phyloP scores from a whole-genome alignment of 2,113 vertebrate species.

The Tautogolabrus adspersus region DNA sequence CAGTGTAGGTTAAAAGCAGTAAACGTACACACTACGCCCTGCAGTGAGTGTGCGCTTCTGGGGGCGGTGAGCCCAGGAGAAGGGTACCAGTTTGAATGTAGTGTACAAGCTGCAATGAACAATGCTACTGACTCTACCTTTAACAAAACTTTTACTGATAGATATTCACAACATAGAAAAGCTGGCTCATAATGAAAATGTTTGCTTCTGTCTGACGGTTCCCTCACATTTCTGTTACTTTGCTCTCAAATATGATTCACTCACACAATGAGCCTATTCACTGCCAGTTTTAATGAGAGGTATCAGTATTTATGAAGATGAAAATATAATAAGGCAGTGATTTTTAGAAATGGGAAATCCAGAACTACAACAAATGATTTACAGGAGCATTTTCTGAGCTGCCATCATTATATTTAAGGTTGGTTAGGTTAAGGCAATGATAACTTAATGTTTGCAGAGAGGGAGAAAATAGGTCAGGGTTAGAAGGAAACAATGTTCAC shows the following conservation, averaged over 20 bases:
- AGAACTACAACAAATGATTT: background rate
- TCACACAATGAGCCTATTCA: background rate
- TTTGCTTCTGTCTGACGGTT: background rate
- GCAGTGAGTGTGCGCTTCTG: too few species aligned
- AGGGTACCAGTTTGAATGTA: too few species aligned
- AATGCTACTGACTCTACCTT: too few species aligned
- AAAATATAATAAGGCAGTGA: background rate
- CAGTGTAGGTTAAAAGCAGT: too few species aligned
- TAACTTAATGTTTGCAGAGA: background rate
- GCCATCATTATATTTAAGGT: background rate
- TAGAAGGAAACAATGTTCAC: background rate
- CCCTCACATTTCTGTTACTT: background rate
- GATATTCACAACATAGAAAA: too few species aligned
- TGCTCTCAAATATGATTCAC: background rate
- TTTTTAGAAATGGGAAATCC: background rate
- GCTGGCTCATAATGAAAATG: too few species aligned
- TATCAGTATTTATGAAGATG: background rate
- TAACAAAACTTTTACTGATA: too few species aligned
- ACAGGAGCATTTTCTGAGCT: background rate
- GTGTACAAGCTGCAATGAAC: too few species aligned
- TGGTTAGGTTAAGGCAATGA: background rate
- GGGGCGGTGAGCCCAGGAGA: too few species aligned
- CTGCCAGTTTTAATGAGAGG: background rate
- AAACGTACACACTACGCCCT: too few species aligned
- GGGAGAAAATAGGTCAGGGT: background rate